Evolutionary conservation across 2,113 vertebrate species (phyloP).

Genomic region (Nesoenas mayeri): DNA sequence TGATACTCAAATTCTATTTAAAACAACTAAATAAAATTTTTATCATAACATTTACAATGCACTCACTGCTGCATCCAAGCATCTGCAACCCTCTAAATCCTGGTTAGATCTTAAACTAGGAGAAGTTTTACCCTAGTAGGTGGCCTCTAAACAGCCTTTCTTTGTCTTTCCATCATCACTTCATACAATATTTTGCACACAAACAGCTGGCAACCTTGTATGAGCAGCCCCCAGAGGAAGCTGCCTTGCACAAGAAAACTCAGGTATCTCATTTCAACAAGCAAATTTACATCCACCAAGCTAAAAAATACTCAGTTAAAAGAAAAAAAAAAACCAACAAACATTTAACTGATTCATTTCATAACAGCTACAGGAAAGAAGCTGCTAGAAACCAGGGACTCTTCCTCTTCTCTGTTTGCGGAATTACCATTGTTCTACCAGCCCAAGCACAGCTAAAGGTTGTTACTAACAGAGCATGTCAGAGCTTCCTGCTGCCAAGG

Average conservation of each 20-base stretch:
- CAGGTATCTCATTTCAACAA: background rate
- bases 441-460: background rate
- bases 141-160: background rate
- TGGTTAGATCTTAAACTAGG: background rate
- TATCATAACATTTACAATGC: background rate
- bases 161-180: background rate
- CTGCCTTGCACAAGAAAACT: background rate
- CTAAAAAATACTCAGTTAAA: background rate
- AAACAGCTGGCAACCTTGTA: background rate
- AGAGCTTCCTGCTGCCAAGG: slow-evolving; percentile 9
- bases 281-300: background rate
- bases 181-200: background rate
- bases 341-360: background rate
- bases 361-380: slow-evolving; percentile 13
- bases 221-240: background rate
- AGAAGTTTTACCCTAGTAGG: background rate
- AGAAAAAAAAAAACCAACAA: background rate
- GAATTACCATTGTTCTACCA: background rate
- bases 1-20: background rate
- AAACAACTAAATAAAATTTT: background rate
- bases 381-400: background rate
- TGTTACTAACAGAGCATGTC: background rate
- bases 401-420: background rate
- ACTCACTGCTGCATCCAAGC: background rate
- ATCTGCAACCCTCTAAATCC: background rate